Percentiles rank a stretch among this genome's conserved stretches.
phyloP scores from a whole-genome alignment of 2,888 invertebrate genomes.

The Drosophila sordidapex region DNA sequence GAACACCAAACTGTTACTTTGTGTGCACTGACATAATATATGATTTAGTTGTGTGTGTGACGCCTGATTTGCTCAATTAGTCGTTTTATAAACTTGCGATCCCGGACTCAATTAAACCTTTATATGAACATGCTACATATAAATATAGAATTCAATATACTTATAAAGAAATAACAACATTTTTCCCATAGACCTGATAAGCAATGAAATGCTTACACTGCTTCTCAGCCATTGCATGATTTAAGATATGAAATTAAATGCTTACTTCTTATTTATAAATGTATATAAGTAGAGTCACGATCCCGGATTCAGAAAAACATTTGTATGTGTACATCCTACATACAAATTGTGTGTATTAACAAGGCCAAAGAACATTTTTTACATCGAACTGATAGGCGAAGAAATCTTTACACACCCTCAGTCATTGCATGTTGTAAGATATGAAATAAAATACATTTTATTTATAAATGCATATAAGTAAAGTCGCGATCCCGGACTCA shows the following conservation, averaged over 20 bases:
- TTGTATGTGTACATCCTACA: constrained; percentile 3
- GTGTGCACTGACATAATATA: neutral
- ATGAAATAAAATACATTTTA: constrained; percentile 1
- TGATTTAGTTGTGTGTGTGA: constrained; percentile 2
- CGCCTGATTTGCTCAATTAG: constrained; percentile 72
- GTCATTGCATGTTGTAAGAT: neutral
- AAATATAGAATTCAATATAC: neutral
- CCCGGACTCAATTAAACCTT: constrained; percentile 62
- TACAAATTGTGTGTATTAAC: neutral
- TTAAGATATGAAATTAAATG: constrained; percentile 2
- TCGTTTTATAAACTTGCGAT: constrained; percentile 60
- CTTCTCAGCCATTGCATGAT: neutral
- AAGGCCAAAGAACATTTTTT: neutral
- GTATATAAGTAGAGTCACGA: constrained; percentile 54
- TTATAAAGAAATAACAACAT: neutral
- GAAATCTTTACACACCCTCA: neutral
- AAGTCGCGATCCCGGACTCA: constrained; percentile 72
- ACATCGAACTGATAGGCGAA: neutral
- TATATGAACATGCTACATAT: neutral
- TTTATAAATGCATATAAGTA: constrained; percentile 29
- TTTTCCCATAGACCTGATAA: neutral
- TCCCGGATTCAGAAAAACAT: constrained; percentile 62
- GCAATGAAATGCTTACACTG: neutral
- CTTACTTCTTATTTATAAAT: neutral
- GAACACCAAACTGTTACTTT: constrained; percentile 14